phyloP scores from a whole-genome alignment of 1,140 invertebrate species.

The Conus ventricosus region DNA sequence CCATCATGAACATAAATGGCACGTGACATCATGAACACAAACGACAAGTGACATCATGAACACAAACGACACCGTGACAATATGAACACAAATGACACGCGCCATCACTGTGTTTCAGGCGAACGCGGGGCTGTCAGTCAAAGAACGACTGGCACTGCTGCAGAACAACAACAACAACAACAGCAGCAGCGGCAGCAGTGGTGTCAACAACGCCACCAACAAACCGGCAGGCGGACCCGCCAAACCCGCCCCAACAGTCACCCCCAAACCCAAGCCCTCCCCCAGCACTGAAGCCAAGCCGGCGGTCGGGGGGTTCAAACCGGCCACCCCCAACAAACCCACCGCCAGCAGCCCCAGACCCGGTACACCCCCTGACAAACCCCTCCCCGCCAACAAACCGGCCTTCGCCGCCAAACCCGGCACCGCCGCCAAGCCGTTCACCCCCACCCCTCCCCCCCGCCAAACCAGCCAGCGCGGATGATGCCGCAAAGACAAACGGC shows the following conservation, averaged over 20 bases:
- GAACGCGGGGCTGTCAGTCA: not conserved
- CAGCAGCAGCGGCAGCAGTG: not conserved
- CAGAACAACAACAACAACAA: not conserved
- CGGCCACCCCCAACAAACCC: not conserved
- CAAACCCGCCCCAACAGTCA: not conserved
- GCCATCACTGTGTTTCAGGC: not conserved
- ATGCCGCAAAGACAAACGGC: not conserved
- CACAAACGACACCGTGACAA: no score
- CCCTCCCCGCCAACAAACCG: not conserved
- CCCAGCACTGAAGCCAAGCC: not conserved
- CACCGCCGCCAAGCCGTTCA: not conserved
- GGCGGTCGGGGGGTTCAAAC: not conserved
- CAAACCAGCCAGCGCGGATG: not conserved
- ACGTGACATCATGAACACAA: no score
- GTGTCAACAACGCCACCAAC: not conserved
- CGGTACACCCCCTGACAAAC: not conserved
- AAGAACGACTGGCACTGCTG: slow-evolving; percentile 24
- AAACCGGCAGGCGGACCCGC: not conserved
- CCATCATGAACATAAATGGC: no score
- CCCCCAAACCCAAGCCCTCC: not conserved
- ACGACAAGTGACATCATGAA: no score
- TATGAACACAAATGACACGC: no score
- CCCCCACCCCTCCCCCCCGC: not conserved
- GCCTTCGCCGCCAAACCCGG: not conserved
- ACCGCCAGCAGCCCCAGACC: not conserved